Evolutionary conservation across 2,888 invertebrate genomes (phyloP).

Genomic region (Mimas tiliae): DNA sequence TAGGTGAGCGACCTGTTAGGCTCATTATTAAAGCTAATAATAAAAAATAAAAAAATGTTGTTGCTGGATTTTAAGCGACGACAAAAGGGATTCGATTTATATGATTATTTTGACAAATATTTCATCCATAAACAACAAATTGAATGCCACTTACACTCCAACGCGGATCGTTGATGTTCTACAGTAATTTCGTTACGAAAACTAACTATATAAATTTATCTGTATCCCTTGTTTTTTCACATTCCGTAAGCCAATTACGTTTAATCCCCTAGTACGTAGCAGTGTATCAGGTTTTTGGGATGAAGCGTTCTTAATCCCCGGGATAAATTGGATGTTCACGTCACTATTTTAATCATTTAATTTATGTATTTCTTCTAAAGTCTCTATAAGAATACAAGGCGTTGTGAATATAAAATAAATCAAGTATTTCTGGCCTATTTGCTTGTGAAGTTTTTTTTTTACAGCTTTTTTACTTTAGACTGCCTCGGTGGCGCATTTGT

Average conservation of each 20-base stretch:
- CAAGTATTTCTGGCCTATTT: constrained; percentile 5
- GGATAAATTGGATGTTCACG: constrained; percentile 3
- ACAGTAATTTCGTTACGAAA: background rate
- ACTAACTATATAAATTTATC: background rate
- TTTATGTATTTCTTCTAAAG: background rate
- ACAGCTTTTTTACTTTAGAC: no score
- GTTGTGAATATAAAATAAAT: background rate
- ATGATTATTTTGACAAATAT: no score
- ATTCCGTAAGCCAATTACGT: constrained; percentile 19
- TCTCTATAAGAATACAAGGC: background rate
- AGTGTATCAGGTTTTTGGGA: background rate
- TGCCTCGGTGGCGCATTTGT: no score
- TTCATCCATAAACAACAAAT: background rate
- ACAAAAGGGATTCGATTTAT: no score
- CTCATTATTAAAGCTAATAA: no score
- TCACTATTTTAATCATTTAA: constrained; percentile 15
- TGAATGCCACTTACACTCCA: background rate
- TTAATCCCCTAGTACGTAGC: constrained; percentile 4
- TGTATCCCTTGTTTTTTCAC: constrained; percentile 3
- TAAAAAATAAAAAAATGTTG: no score
- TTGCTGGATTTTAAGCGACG: no score
- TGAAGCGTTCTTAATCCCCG: constrained; percentile 3
- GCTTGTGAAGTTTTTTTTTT: background rate
- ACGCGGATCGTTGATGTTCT: background rate
- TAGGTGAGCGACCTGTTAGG: no score